A percentile compares a stretch with the other conserved stretches of the same genome.
These are phyloP conservation scores for Anomalospiza imberbis DNA, from an alignment of 2,797 vertebrate genomes.

Conservation along the genomic window DNA sequence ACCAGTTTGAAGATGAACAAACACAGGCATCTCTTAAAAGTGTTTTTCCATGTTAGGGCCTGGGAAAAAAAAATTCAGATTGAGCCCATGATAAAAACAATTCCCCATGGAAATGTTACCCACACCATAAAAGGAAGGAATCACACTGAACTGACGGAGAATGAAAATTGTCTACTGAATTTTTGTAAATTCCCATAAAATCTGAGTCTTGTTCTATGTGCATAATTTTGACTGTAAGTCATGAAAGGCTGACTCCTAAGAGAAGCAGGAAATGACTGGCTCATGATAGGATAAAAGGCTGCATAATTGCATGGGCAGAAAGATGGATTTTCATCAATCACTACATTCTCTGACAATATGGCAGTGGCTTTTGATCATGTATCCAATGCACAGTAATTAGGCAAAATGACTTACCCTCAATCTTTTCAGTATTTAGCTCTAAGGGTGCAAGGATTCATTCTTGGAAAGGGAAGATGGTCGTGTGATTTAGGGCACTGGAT, in stretches of 20 bases:
- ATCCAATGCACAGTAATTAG: slow-evolving; percentile 4
- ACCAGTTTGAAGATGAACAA: slow-evolving; percentile 1
- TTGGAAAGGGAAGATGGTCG: slow-evolving; percentile 58
- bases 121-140: slow-evolving; percentile 33
- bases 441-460: slow-evolving; percentile 58
- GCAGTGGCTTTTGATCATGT: background rate
- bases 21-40: slow-evolving; percentile 20
- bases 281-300: background rate
- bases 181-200: slow-evolving; percentile 32
- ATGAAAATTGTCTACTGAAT: background rate
- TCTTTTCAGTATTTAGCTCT: slow-evolving; percentile 60
- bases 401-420: slow-evolving; percentile 49
- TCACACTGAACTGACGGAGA: background rate
- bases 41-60: background rate
- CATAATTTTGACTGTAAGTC: background rate
- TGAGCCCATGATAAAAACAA: background rate
- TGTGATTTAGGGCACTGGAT: slow-evolving; percentile 62
- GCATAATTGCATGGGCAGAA: background rate
- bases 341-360: background rate
- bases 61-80: slow-evolving; percentile 29
- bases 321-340: background rate
- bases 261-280: slow-evolving; percentile 24
- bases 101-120: slow-evolving; percentile 3
- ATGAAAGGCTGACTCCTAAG: background rate
- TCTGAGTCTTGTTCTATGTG: background rate